These are phyloP conservation scores for Manduca sexta DNA, from an alignment of 1,140 invertebrate species.

Conservation along the genomic window DNA sequence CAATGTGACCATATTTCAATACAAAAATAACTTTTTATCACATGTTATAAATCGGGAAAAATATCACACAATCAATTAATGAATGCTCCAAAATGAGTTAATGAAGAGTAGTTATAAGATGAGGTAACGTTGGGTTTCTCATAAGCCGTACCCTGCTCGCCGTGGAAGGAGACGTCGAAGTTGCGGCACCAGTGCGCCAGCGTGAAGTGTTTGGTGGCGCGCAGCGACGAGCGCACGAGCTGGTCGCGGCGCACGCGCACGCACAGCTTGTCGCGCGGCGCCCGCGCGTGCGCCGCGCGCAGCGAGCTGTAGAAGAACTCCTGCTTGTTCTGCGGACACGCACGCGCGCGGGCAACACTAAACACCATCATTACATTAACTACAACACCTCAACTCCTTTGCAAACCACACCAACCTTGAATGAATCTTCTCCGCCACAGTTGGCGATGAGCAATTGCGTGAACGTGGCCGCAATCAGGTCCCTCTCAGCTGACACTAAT, in stretches of 20 bases:
- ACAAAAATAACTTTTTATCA: no score
- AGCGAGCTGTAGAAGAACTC: slow-evolving; percentile 96
- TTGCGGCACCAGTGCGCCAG: slow-evolving; percentile 93
- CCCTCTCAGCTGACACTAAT: slow-evolving; percentile 86
- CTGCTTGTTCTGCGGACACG: slow-evolving; percentile 83
- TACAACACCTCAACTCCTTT: neutral
- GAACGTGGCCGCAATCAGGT: slow-evolving; percentile 94
- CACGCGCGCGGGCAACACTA: neutral
- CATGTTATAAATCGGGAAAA: no score
- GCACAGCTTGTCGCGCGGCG: slow-evolving; percentile 88
- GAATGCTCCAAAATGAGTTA: no score
- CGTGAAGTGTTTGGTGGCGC: slow-evolving; percentile 86
- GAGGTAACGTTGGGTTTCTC: no score
- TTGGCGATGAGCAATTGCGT: slow-evolving; percentile 95
- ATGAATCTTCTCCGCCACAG: slow-evolving; percentile 95
- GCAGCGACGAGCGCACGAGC: slow-evolving; percentile 87
- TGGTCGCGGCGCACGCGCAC: slow-evolving; percentile 88
- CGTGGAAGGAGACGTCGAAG: slow-evolving; percentile 93
- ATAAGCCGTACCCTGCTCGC: slow-evolving; percentile 92
- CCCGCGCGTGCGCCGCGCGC: slow-evolving; percentile 87
- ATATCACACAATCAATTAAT: no score
- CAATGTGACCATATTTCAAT: no score
- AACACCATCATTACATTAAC: no score
- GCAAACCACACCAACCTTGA: slow-evolving; percentile 74
- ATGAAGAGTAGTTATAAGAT: no score